Conservation (phyloP, 2,888 invertebrate species). For the Spicauda simplicius region DNA sequence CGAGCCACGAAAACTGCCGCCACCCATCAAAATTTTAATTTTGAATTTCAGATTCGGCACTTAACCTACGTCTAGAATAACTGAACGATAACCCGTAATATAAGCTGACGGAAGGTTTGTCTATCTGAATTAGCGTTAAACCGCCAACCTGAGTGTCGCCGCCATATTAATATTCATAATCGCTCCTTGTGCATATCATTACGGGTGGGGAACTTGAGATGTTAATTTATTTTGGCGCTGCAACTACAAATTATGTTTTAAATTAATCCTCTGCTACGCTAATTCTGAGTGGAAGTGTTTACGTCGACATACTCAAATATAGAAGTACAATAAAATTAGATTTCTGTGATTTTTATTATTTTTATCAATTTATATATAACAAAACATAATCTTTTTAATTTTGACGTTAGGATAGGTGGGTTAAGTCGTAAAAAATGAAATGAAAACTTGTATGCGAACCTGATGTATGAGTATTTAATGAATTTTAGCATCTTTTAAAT, state of each 20-base stretch:
- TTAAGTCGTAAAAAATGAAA: no score
- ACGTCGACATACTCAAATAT: neutral
- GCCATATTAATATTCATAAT: constrained; percentile 78
- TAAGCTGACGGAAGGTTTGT: constrained; percentile 58
- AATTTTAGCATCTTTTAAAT: no score
- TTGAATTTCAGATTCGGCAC: neutral
- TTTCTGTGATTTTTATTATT: no score
- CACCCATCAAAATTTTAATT: neutral
- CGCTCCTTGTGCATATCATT: constrained; percentile 52
- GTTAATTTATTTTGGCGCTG: constrained; percentile 55
- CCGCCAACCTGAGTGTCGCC: constrained; percentile 69
- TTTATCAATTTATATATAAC: no score
- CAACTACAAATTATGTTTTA: constrained; percentile 34
- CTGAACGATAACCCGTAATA: constrained; percentile 26
- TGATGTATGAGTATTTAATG: no score
- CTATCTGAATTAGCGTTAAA: constrained; percentile 71
- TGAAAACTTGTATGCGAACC: no score
- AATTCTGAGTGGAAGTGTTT: neutral
- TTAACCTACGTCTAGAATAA: constrained; percentile 15
- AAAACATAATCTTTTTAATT: no score
- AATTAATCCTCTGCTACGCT: constrained; percentile 22
- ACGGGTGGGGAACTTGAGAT: constrained; percentile 50
- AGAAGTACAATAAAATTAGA: no score
- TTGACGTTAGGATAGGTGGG: no score
- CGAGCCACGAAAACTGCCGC: no score